Conservation (phyloP, 2,888 invertebrate species). For the Acronicta leporina region DNA sequence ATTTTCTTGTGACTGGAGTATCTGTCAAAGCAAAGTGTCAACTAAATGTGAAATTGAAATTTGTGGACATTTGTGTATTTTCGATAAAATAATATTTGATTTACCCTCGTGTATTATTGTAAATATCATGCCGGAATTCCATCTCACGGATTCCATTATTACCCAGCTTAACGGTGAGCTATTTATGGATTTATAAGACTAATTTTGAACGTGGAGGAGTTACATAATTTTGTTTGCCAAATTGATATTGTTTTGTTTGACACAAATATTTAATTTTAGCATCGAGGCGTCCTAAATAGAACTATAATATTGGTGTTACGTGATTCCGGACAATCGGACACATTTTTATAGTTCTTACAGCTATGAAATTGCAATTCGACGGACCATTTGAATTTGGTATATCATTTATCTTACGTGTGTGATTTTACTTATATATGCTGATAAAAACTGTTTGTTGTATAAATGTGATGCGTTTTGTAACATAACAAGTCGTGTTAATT, state of each 20-base stretch:
- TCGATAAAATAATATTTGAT: conserved; percentile 17
- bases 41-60: conserved; percentile 27
- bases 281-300: conserved; percentile 71
- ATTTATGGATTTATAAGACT: conserved; percentile 33
- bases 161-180: conserved; percentile 79
- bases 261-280: conserved; percentile 86
- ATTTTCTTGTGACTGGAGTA: background rate
- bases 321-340: conserved; percentile 54
- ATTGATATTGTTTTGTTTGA: conserved; percentile 75
- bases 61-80: conserved; percentile 29
- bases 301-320: conserved; percentile 63
- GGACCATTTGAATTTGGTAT: conserved; percentile 71
- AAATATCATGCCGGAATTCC: conserved; percentile 77
- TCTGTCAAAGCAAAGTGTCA: conserved; percentile 6
- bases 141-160: conserved; percentile 77
- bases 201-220: conserved; percentile 57
- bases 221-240: conserved; percentile 83
- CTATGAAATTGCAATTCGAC: conserved; percentile 62
- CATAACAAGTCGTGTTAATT: conserved; percentile 12
- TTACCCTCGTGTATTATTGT: conserved; percentile 16
- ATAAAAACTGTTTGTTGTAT: conserved; percentile 17
- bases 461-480: conserved; percentile 15
- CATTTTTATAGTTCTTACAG: conserved; percentile 35
- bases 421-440: conserved; percentile 40
- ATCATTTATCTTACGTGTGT: conserved; percentile 37